phyloP scores from a whole-genome alignment of 2,113 vertebrate genomes.

The Rostratula benghalensis region DNA sequence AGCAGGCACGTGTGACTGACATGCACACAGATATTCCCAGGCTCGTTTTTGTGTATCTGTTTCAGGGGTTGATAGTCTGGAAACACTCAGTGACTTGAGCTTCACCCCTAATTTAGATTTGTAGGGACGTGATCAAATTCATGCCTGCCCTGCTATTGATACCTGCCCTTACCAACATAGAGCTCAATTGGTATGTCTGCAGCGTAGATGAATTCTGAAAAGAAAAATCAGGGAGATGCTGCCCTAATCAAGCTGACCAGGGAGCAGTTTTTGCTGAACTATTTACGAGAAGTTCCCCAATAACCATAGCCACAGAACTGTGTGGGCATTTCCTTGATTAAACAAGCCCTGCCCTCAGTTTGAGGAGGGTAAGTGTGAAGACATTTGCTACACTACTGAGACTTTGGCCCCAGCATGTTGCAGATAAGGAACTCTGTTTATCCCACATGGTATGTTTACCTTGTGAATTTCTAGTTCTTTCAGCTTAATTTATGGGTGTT shows the following conservation, averaged over 20 bases:
- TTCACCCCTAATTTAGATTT: background rate
- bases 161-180: background rate
- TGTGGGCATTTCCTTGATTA: background rate
- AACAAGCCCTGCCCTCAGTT: constrained; percentile 10
- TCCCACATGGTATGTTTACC: background rate
- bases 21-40: background rate
- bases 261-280: background rate
- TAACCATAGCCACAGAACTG: background rate
- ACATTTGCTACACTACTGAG: background rate
- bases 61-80: background rate
- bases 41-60: background rate
- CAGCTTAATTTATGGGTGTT: background rate
- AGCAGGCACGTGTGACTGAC: fast-evolving
- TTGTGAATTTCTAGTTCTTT: background rate
- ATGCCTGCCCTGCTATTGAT: background rate
- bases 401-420: background rate
- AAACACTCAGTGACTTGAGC: background rate
- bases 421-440: background rate
- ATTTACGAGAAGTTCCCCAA: background rate
- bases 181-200: background rate
- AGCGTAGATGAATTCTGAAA: background rate
- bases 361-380: background rate
- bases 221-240: background rate
- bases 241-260: background rate
- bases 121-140: background rate